These are phyloP conservation scores for Leptoclinus maculatus DNA, from an alignment of 2,797 vertebrate species.

Conservation along the genomic window DNA sequence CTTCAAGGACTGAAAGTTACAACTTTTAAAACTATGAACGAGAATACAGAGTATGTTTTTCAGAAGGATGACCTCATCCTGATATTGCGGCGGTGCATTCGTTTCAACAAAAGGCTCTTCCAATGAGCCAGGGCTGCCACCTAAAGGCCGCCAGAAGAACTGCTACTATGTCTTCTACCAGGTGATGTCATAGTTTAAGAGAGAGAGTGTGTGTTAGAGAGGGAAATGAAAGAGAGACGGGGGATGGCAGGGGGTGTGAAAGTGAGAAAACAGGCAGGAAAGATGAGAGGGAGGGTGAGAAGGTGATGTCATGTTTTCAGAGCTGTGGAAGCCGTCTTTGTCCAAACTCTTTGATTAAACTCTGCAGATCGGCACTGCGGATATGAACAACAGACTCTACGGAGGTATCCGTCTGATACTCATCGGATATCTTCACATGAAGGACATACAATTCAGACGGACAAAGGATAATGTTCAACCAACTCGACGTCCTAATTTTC, in stretches of 20 bases:
- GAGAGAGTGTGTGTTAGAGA: conserved; percentile 63
- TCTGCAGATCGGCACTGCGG: conserved; percentile 29
- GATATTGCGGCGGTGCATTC: conserved; percentile 38
- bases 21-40: conserved; percentile 67
- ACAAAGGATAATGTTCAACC: conserved; percentile 18
- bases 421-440: background rate
- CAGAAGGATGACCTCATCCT: conserved; percentile 76
- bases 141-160: conserved; percentile 52
- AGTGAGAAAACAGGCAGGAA: conserved; percentile 45
- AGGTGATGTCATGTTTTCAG: conserved; percentile 75
- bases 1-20: conserved; percentile 27
- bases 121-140: conserved; percentile 63
- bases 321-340: conserved; percentile 56
- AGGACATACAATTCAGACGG: conserved; percentile 2
- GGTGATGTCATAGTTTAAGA: conserved; percentile 81
- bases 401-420: background rate
- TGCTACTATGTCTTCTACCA: conserved; percentile 71
- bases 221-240: conserved; percentile 39
- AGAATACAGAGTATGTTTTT: conserved; percentile 35
- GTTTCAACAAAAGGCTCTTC: conserved; percentile 36
- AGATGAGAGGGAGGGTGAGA: conserved; percentile 42
- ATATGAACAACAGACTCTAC: background rate
- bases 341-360: conserved; percentile 50
- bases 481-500: conserved; percentile 16
- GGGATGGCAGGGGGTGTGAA: conserved; percentile 43